A percentile compares a stretch with the other conserved stretches of the same genome.
These are phyloP conservation scores for Malurus cyaneus DNA, from an alignment of 2,113 vertebrate species.

Conservation along the genomic window DNA sequence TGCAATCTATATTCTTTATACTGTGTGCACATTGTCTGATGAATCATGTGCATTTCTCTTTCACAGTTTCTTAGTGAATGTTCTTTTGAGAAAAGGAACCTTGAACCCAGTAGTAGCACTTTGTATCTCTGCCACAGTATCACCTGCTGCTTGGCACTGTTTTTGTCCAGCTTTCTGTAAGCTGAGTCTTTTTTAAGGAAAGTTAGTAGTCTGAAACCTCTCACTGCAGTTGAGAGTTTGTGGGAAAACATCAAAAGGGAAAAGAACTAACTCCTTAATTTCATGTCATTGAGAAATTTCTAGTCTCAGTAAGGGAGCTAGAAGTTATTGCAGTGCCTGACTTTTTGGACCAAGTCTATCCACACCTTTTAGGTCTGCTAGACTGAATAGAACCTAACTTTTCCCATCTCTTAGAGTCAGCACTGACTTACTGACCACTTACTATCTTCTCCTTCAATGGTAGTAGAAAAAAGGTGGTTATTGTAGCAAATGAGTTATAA, in stretches of 20 bases:
- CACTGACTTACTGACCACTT: background rate
- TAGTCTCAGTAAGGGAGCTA: background rate
- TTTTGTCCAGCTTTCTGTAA: background rate
- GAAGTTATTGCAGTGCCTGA: background rate
- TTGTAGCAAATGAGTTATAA: background rate
- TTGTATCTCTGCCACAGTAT: background rate
- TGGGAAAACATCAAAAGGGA: background rate
- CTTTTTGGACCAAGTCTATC: background rate
- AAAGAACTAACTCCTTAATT: background rate
- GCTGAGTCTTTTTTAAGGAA: background rate
- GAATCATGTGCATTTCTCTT: background rate
- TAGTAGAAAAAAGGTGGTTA: background rate
- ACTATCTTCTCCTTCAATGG: background rate
- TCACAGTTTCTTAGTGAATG: background rate
- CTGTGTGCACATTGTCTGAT: background rate
- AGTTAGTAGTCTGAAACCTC: background rate
- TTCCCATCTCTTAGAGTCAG: background rate
- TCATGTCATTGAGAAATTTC: background rate
- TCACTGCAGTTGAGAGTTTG: background rate
- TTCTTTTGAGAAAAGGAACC: background rate
- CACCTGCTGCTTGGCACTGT: background rate
- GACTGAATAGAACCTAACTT: background rate
- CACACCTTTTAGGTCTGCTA: background rate
- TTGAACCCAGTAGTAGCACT: background rate
- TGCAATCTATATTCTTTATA: background rate